These are phyloP conservation scores for Tenthredo livida DNA, from an alignment of 2,888 invertebrate species.

Conservation along the genomic window DNA sequence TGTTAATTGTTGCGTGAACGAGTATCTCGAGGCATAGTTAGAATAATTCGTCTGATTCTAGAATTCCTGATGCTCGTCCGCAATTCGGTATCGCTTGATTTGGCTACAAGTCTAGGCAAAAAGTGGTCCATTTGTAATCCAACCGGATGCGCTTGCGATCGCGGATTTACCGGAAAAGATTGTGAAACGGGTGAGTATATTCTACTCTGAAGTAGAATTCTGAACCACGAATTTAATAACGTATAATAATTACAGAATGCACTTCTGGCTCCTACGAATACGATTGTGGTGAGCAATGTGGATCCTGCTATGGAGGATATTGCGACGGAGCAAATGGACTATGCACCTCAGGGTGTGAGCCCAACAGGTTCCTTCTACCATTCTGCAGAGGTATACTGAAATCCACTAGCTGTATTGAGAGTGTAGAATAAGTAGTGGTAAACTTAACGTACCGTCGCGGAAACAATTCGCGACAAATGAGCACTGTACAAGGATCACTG, in stretches of 20 bases:
- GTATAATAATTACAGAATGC: conserved; percentile 12
- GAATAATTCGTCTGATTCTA: not conserved
- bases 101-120: not conserved
- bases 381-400: not conserved
- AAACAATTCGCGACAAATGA: too few species aligned
- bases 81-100: not conserved
- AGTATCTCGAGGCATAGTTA: not conserved
- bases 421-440: too few species aligned
- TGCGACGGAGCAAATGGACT: not conserved
- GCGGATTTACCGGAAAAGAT: not conserved
- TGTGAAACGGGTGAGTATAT: not conserved
- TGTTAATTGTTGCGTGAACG: too few species aligned
- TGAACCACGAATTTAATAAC: not conserved
- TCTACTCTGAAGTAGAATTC: not conserved
- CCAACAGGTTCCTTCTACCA: not conserved
- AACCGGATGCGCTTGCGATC: not conserved
- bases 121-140: not conserved
- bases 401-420: not conserved
- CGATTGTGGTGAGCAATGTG: not conserved
- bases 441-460: too few species aligned
- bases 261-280: not conserved
- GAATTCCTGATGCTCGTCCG: not conserved
- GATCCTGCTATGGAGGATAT: not conserved
- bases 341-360: not conserved
- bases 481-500: too few species aligned